Evolutionary conservation across 2,113 vertebrate species (phyloP).

Genomic region (Saccopteryx leptura): DNA sequence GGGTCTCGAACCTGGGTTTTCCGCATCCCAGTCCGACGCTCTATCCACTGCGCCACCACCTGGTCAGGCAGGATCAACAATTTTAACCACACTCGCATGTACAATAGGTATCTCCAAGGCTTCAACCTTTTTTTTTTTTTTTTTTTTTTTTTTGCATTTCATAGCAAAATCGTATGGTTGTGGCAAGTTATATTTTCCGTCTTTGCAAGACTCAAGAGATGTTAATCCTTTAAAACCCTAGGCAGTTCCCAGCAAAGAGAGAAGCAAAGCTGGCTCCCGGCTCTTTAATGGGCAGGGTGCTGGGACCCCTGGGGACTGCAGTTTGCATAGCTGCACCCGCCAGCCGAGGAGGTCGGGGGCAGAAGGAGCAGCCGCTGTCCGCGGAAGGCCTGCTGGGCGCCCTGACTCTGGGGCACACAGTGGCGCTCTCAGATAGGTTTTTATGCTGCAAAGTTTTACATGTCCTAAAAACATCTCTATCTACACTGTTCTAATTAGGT

Average conservation of each 20-base stretch:
- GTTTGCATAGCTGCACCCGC: neutral
- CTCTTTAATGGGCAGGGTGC: neutral
- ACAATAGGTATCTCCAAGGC: neutral
- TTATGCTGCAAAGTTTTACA: conserved; percentile 50
- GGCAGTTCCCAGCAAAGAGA: conserved; percentile 38
- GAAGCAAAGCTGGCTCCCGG: neutral
- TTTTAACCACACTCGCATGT: neutral
- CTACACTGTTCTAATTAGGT: conserved; percentile 70
- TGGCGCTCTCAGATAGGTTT: conserved; percentile 41
- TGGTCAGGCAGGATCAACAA: neutral
- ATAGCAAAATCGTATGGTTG: neutral
- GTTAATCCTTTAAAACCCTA: conserved; percentile 37
- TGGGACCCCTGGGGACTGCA: neutral
- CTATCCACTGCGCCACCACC: too few relatives aligned
- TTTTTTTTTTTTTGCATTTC: neutral
- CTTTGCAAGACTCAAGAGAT: conserved; percentile 18
- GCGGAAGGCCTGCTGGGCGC: neutral
- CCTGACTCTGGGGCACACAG: neutral
- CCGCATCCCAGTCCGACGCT: too few relatives aligned
- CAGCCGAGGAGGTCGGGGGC: neutral
- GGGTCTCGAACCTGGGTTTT: too few relatives aligned
- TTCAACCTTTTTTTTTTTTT: neutral
- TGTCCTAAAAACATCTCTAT: conserved; percentile 49
- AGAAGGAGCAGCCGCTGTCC: neutral
- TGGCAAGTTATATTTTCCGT: conserved; percentile 10